Evolutionary conservation across 37 sponge, comb jelly and placozoan species (phyloP), one percentile per base, ranked within the genome.

Genomic region (Amphimedon queenslandica): DNA sequence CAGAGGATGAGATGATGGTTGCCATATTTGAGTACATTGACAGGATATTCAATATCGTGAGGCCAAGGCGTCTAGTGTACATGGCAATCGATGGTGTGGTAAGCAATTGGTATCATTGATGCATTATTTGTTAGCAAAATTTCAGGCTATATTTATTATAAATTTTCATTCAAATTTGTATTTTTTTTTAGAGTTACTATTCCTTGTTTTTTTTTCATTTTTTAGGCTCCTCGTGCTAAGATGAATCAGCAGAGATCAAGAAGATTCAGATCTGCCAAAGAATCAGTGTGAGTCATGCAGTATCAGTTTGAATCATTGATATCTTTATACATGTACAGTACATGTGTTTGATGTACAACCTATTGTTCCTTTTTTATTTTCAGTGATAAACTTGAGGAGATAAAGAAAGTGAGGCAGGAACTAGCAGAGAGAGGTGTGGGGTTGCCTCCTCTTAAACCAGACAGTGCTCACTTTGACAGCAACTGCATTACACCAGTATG

Each of bases 21-120:
- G 91, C 91, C 76, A 95, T 99, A 3, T 99, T 99, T 81, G 99
- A 95, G 69, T 95, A 95, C 80, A 90, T 99, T 71, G 99, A 99
- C 68, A 76, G 91, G 58, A 84, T 99, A 57, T 99, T 99, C 80
- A 87, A 83, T 79, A 95, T 99, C 51, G 91, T 99, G 20, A 73
- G 99, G 1, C 99, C 99, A 0, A 61, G 99, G 27, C 82, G 86
- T 4, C 73, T 99, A 43, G 83, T 99, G 27, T 99, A 99, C 79
- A 95, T 99, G 96, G 99, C 99, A 27, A 99, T 99, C 43, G 99
- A 99, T 80, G 99, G 99, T 69, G 96, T 95, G 32, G 87, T 86
- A 28, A 74, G 87, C 61, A 24, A 51, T 8, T 20, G 23, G 18
- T 4, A 36, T 47, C 13, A 4, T 36, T 11, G 31, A 29, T 6